phyloP scores from a whole-genome alignment of 2,113 vertebrate genomes.

The Rafetus swinhoei region DNA sequence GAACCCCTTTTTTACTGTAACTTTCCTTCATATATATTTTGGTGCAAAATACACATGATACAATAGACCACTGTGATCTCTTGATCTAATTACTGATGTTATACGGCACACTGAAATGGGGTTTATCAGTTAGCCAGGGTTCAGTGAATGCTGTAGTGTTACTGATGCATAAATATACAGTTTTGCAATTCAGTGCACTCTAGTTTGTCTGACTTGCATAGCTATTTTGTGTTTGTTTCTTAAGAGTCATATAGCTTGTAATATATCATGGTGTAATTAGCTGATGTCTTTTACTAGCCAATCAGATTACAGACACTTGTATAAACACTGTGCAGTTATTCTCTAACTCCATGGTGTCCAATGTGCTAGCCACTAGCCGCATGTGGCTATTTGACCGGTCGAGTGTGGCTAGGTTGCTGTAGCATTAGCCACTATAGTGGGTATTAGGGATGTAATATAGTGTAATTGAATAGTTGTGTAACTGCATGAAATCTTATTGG shows the following conservation, averaged over 20 bases:
- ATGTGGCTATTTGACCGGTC: no score
- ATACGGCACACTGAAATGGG: background rate
- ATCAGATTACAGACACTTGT: background rate
- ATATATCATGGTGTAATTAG: background rate
- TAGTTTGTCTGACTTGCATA: background rate
- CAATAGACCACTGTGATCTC: background rate
- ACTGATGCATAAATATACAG: background rate
- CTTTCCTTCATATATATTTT: background rate
- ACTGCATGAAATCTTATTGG: no score
- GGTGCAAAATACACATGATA: background rate
- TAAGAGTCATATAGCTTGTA: background rate
- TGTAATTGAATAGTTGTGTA: no score
- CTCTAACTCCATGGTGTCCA: no score
- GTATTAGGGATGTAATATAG: no score
- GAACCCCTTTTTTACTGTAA: background rate
- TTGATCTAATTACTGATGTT: background rate
- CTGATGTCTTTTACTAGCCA: background rate
- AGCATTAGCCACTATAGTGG: no score
- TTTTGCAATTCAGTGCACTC: background rate
- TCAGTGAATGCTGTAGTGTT: background rate
- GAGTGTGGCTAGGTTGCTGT: no score
- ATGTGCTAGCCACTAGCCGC: no score
- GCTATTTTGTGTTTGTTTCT: background rate
- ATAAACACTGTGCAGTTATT: background rate
- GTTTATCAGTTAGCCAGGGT: background rate